Evolutionary conservation across 1,140 invertebrate genomes (phyloP).

Genomic region (Euglossa dilemma): DNA sequence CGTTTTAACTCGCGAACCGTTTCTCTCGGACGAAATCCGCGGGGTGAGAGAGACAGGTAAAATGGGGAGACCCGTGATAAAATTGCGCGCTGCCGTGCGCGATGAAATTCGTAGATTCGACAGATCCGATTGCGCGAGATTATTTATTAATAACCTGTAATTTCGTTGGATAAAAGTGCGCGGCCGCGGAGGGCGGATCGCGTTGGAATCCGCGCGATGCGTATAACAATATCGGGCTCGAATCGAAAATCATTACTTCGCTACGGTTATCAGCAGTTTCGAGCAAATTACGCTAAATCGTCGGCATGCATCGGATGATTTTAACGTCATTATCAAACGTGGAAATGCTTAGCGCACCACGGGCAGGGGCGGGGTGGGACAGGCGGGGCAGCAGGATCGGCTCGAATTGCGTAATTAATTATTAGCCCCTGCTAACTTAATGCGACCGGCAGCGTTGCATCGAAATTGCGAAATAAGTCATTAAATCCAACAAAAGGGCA

Average conservation of each 20-base stretch:
- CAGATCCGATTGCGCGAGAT: constrained; percentile 13
- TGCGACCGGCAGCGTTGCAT: background rate
- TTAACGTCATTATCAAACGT: constrained; percentile 46
- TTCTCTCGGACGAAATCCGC: background rate
- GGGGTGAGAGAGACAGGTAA: background rate
- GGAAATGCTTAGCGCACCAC: constrained; percentile 41
- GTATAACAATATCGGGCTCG: constrained; percentile 24
- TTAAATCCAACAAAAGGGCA: constrained; percentile 3
- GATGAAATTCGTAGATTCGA: constrained; percentile 21
- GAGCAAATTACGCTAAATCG: constrained; percentile 42
- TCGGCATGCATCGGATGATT: constrained; percentile 38
- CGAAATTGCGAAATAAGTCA: constrained; percentile 41
- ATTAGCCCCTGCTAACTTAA: constrained; percentile 33
- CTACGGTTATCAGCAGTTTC: constrained; percentile 33
- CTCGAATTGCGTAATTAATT: constrained; percentile 48
- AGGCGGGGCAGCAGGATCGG: too few species aligned
- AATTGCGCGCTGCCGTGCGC: background rate
- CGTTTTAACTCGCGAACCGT: background rate
- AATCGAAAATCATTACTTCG: constrained; percentile 43
- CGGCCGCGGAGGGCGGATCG: background rate
- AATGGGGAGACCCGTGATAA: background rate
- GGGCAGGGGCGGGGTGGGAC: background rate
- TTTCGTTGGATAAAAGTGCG: background rate
- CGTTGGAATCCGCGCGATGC: background rate
- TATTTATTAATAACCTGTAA: constrained; percentile 35